phyloP scores from a whole-genome alignment of 2,797 vertebrate genomes.

The Hoplostethus atlanticus region DNA sequence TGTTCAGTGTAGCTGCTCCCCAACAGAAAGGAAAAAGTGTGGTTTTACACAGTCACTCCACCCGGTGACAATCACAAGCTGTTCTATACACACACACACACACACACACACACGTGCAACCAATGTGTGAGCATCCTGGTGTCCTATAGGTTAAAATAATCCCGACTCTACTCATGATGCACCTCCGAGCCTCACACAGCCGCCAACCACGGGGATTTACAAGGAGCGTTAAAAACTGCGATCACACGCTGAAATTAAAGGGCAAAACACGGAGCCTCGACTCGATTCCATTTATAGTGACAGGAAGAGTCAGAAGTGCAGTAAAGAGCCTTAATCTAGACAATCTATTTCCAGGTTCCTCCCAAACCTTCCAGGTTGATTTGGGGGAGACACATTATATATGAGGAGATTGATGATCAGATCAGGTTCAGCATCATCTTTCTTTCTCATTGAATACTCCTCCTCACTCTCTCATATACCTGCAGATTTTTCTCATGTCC shows the following conservation, averaged over 20 bases:
- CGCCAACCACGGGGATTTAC: neutral
- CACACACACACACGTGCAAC: conserved; percentile 32
- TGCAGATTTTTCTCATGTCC: too few relatives aligned
- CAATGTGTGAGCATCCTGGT: conserved; percentile 19
- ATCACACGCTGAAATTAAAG: conserved; percentile 25
- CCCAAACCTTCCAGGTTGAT: too few relatives aligned
- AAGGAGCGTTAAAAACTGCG: neutral
- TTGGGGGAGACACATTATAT: too few relatives aligned
- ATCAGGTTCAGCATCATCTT: too few relatives aligned
- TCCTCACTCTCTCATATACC: too few relatives aligned
- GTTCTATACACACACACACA: conserved; percentile 41
- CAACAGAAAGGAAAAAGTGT: too few relatives aligned
- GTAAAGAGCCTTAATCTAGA: conserved; percentile 33
- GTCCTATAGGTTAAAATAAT: conserved; percentile 54
- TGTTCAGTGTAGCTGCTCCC: too few relatives aligned
- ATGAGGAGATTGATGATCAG: too few relatives aligned
- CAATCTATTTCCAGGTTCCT: neutral
- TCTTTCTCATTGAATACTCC: too few relatives aligned
- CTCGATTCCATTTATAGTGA: conserved; percentile 31
- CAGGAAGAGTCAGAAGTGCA: conserved; percentile 15
- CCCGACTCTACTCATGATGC: conserved; percentile 20
- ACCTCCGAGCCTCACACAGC: conserved; percentile 14
- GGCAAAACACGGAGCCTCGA: conserved; percentile 8
- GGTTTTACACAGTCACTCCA: too few relatives aligned
- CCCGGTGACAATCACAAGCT: too few relatives aligned